phyloP scores from a whole-genome alignment of 2,888 invertebrate species.

The Macropis europaea region DNA sequence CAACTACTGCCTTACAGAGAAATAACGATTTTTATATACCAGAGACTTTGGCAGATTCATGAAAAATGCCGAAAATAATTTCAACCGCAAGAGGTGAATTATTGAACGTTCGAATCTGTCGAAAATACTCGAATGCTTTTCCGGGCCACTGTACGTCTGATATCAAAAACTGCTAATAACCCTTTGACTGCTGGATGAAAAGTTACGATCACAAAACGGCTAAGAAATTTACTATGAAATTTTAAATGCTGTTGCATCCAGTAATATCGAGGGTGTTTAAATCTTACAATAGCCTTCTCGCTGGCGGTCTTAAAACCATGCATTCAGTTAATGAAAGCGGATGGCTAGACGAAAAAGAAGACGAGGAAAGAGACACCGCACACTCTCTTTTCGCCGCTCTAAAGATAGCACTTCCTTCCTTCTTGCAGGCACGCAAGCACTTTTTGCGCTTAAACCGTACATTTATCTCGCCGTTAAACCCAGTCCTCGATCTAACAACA shows the following conservation, averaged over 20 bases:
- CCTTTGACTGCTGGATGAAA: background rate
- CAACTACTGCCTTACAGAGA: too few relatives aligned
- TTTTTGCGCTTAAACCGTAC: slow-evolving; percentile 67
- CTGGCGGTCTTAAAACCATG: slow-evolving; percentile 7
- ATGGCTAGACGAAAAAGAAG: slow-evolving; percentile 60
- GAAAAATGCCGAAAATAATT: too few relatives aligned
- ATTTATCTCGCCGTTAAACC: slow-evolving; percentile 55
- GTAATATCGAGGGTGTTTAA: background rate
- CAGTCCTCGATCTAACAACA: too few relatives aligned
- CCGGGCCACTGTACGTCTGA: too few relatives aligned
- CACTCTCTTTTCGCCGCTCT: slow-evolving; percentile 60
- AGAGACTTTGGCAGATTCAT: too few relatives aligned
- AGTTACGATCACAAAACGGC: background rate
- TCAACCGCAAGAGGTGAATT: too few relatives aligned
- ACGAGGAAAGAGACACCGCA: slow-evolving; percentile 51
- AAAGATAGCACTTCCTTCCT: slow-evolving; percentile 77
- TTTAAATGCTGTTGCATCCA: slow-evolving; percentile 30
- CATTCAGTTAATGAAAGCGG: slow-evolving; percentile 48
- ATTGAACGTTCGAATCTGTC: too few relatives aligned
- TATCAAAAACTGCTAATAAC: too few relatives aligned
- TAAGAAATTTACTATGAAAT: too few relatives aligned
- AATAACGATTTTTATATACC: too few relatives aligned
- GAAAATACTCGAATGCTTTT: too few relatives aligned
- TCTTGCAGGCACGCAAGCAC: slow-evolving; percentile 60
- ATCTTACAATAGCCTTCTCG: slow-evolving; percentile 29